Conservation (phyloP, 2,113 vertebrate genomes). For the Corythornis vintsioides region DNA sequence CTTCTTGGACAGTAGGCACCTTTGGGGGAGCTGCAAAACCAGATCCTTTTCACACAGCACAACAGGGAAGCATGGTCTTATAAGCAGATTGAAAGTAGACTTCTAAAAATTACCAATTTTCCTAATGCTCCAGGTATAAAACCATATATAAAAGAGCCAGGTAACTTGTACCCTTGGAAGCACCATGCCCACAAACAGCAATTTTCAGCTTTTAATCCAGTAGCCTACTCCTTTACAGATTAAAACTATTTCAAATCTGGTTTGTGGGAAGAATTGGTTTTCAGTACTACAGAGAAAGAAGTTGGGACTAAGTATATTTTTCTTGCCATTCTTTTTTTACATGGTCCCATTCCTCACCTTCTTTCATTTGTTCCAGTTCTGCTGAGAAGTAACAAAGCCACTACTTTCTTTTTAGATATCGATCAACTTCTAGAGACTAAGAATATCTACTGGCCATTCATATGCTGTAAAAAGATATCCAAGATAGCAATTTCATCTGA, state of each 20-base stretch:
- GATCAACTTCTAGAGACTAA: background rate
- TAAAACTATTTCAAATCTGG: background rate
- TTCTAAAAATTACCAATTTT: background rate
- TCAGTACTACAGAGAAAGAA: background rate
- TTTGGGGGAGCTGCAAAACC: background rate
- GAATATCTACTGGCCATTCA: background rate
- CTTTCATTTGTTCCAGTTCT: background rate
- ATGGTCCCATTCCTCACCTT: background rate
- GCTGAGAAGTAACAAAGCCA: background rate
- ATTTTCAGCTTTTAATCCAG: background rate
- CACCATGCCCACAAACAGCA: background rate
- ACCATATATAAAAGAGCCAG: background rate
- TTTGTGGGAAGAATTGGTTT: background rate
- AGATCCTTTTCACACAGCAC: background rate
- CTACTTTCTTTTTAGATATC: background rate
- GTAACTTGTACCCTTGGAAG: background rate
- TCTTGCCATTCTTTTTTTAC: background rate
- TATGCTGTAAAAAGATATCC: background rate
- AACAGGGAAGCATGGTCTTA: background rate
- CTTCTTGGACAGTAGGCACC: background rate
- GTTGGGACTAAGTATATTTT: background rate
- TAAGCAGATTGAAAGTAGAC: background rate
- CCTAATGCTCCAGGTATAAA: background rate
- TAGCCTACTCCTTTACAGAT: background rate
- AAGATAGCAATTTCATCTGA: background rate